phyloP scores from a whole-genome alignment of 2,888 invertebrate species.

The Leucozona laternaria region DNA sequence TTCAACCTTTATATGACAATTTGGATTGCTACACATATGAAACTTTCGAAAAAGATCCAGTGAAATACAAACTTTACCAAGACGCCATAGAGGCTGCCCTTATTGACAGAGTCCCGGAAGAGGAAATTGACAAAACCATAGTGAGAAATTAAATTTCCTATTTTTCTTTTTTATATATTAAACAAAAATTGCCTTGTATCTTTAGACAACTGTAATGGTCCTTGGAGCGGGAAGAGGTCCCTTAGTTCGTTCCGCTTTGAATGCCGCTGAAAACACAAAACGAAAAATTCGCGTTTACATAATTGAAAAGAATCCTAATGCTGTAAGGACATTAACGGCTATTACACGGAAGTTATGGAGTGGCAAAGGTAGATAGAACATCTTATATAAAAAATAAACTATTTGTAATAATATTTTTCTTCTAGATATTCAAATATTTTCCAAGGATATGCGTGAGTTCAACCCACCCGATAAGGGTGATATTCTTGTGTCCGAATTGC shows the following conservation, averaged over 20 bases:
- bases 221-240: slow-evolving; percentile 98
- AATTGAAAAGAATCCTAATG: slow-evolving; percentile 99
- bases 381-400: not conserved
- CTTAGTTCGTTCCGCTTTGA: slow-evolving; percentile 93
- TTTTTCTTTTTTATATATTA: slow-evolving; percentile 29
- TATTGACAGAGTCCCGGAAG: slow-evolving; percentile 85
- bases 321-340: slow-evolving; percentile 92
- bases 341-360: slow-evolving; percentile 92
- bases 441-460: slow-evolving; percentile 94
- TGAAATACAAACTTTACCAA: slow-evolving; percentile 96
- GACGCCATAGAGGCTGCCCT: slow-evolving; percentile 92
- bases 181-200: slow-evolving; percentile 1
- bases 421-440: slow-evolving; percentile 88
- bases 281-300: slow-evolving; percentile 93
- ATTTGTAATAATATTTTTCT: not conserved
- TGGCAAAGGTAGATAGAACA: slow-evolving; percentile 83
- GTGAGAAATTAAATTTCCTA: slow-evolving; percentile 80
- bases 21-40: slow-evolving; percentile 98
- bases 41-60: slow-evolving; percentile 98
- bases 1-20: slow-evolving; percentile 98
- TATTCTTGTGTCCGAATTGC: slow-evolving; percentile 96
- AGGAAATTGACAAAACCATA: slow-evolving; percentile 84
- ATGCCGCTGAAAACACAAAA: slow-evolving; percentile 89
- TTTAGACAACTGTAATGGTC: slow-evolving; percentile 89
- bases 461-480: slow-evolving; percentile 94